Evolutionary conservation across 2,113 vertebrate species (phyloP).

Genomic region (Phaethornis superciliosus): DNA sequence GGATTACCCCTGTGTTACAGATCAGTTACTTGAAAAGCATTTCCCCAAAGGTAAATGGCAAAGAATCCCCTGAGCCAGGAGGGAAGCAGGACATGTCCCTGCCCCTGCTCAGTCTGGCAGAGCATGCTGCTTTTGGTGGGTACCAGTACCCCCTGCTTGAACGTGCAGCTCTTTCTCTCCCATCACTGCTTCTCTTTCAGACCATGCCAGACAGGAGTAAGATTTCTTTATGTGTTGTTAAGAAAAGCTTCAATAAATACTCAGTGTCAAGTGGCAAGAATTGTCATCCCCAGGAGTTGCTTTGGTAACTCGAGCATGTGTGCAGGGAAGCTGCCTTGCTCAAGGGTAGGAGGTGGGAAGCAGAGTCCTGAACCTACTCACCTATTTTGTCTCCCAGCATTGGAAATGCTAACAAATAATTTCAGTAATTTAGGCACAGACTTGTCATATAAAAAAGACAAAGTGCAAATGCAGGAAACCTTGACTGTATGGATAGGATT

Average conservation of each 20-base stretch:
- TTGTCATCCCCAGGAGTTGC: background rate
- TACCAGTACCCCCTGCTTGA: fast-evolving
- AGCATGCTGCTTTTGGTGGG: background rate
- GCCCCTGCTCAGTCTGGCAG: background rate
- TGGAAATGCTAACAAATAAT: background rate
- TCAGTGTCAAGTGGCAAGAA: background rate
- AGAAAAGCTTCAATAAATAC: background rate
- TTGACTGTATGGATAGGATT: background rate
- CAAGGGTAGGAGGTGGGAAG: background rate
- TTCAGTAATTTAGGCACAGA: background rate
- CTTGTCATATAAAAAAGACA: background rate
- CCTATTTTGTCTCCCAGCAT: background rate
- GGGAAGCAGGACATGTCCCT: fast-evolving
- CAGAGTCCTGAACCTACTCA: background rate
- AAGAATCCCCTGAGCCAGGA: background rate
- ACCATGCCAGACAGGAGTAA: background rate
- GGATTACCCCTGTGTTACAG: background rate
- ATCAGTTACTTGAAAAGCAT: background rate
- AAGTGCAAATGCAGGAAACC: background rate
- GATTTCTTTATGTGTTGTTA: background rate
- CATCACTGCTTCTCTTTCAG: background rate
- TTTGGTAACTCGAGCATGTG: background rate
- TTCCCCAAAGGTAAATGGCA: background rate
- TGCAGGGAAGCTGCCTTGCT: fast-evolving
- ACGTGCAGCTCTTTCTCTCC: background rate